A percentile compares a stretch with the other conserved stretches of the same genome.
phyloP scores from a whole-genome alignment of 2,113 vertebrate genomes.

The Sapajus apella region DNA sequence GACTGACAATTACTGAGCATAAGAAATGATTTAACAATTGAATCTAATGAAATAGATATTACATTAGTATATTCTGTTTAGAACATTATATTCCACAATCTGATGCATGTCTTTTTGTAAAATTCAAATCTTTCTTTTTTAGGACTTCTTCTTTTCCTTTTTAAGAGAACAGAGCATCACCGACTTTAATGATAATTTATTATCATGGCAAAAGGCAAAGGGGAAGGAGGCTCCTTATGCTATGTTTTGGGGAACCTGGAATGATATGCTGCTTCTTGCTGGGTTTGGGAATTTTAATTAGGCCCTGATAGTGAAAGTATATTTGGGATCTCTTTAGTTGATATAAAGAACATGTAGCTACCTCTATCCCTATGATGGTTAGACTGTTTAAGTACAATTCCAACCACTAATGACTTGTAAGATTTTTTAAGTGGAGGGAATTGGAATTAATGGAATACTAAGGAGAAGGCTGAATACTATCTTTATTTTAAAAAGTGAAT shows the following conservation, averaged over 20 bases:
- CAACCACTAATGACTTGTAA: not conserved
- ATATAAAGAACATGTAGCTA: not conserved
- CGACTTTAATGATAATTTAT: not conserved
- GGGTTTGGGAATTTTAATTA: not conserved
- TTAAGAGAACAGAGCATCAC: not conserved
- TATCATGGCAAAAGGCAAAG: too few species aligned
- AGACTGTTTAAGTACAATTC: not conserved
- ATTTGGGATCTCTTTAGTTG: not conserved
- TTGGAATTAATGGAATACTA: not conserved
- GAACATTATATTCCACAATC: not conserved
- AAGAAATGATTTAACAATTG: not conserved
- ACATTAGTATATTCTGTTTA: not conserved
- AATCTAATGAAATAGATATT: not conserved
- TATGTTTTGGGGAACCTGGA: not conserved
- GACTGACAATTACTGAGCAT: not conserved
- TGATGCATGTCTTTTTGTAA: not conserved
- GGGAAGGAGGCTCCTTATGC: too few species aligned
- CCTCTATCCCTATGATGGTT: not conserved
- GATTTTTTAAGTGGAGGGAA: not conserved
- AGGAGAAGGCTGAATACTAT: not conserved
- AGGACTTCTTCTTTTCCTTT: not conserved
- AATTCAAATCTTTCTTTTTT: not conserved
- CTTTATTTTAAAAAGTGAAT: not conserved
- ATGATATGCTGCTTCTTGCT: not conserved
- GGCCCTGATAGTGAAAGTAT: not conserved